Base-by-base conservation (phyloP, 1,140 invertebrate species). In the Argopecten irradians region DNA sequence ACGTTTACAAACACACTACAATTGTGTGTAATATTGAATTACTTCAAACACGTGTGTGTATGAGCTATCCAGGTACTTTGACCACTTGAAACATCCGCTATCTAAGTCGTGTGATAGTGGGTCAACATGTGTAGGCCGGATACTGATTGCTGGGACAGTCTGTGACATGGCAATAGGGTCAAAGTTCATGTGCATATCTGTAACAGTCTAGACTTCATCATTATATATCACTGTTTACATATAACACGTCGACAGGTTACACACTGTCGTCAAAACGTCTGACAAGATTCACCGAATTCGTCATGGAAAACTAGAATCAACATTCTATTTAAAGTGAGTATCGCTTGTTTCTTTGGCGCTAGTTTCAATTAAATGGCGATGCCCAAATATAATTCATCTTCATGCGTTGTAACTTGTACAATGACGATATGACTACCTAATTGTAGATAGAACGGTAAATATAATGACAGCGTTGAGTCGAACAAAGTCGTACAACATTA, bases 61-160 rank as follows among this genome's bases (percentile, higher is more conserved):
- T 46, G 1, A 16, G 19, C 22, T 19, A 46, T 11, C 43, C 13
- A 16, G 55, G 55, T 71, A 71, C 55, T 71, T 71, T 71, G 55
- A 71, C 14, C 55, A 71, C 55, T 71, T 71, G 28, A 71, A 71
- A 71, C 55, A 71, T 71, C 55, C 55, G 55, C 55, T 71, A 71
- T 71, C 55, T 71, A 71, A 28, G 55, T 71, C 55, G 22, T 71
- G n/a, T 28, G 55, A 71, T 71, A 71, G 55, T n/a, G 2, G 55
- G 55, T 28, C 55, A 28, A 3, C 22, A 22, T 55, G 3, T 19
- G 22, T 3, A 71, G 55, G 55, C 55, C n/a, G n/a, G 55, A 71
- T 71, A 71, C n/a, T 71, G 55, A 71, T 71, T 7, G 7, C 55
- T 28, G 55, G 55, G 55, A 19, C 43, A 46, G 13, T 46, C 43